Evolutionary conservation across 2,113 vertebrate species (phyloP), one percentile per base, ranked within the genome.

Genomic region (Odocoileus virginianus): DNA sequence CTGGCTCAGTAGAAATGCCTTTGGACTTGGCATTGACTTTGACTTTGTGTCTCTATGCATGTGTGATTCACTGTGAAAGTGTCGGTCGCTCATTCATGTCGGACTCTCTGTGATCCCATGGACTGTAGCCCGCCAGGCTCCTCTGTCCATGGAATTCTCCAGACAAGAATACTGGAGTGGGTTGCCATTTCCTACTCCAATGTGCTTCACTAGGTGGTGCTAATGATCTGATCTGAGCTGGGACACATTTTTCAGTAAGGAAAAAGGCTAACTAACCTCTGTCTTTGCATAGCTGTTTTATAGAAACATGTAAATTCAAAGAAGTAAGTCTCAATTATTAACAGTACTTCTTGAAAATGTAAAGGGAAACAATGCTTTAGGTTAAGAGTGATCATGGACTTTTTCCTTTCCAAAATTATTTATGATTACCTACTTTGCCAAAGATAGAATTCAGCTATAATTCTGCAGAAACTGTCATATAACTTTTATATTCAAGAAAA

Each of bases 171-270:
- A 76, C 71, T 76, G 71, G 23, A 76, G 40, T 7, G 71, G 6
- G 71, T 7, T 76, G 23, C 40, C 71, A 25, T 76, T 76, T 76
- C 71, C 71, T 76, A 43, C 12, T 43, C 71, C 71, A 76, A 15
- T 30, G 16, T 40, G 16, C 33, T 82, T 50, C 97, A 95, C 97
- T 95, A 98, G 98, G 67, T 96, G 98, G 96, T 36, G 96, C 88
- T 94, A 82, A 79, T 15, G 36, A 78, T 52, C 30, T 91, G 61
- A 33, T 40, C 87, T 79, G 50, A 83, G 30, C 40, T 36, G 27
- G 30, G 57, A 86, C 19, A 47, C 36, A 27, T 85, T 79, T 60
- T 36, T 40, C 67, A 50, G 23, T 0, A 2, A 82, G 6, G 25
- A 43, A 82, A 64, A 91, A 86, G 14, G 15, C 79, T 47, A 83